Base-by-base conservation (phyloP, 1,140 invertebrate genomes). In the Polypedilum pembai region DNA sequence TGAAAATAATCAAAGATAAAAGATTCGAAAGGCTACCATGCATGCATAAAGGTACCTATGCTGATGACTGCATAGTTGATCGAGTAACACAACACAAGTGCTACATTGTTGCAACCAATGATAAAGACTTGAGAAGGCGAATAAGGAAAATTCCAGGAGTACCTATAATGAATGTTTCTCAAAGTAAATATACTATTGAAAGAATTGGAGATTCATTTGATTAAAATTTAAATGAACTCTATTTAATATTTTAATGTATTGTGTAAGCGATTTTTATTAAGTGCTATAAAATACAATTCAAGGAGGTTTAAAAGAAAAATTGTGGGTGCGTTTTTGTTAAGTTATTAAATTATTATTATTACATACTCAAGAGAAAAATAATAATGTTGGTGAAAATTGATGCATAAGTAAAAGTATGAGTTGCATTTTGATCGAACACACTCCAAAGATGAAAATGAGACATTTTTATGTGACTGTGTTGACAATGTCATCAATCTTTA, bases 401-500 rank as follows among this genome's bases (percentile, higher is more conserved):
- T 33, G 24, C 24, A 33, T 33, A 3, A 33, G 5, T 33, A 33
- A 33, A 33, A 33, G 24, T 33, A 33, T 33, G 24, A 33, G 24
- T 33, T 33, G 24, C 24, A 33, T 33, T 33, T 33, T 33, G 24
- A 33, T 33, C 24, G 24, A 33, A 33, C 24, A 33, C 24, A 33
- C 24, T 33, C 24, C 5, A 33, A 3, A 33, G 24, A 33, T 33
- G 24, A 33, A 33, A 33, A 33, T 33, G 1, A 33, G 5, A 33
- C 24, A 33, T 33, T 33, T n/a, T 33, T 33, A 33, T 33, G 24
- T 33, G 24, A 33, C 24, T 33, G 24, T 33, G 24, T 90, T 91
- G 79, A 94, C 89, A 84, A 99, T 98, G 85, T 99, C 98, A 84
- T 99, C 98, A 80, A 99, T 99, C 85, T 99, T 99, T 75, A 99